Evolutionary conservation across 37 sponge, comb jelly and placozoan species (phyloP), one percentile per base, ranked within the genome.

Genomic region (Beroe forskalii): DNA sequence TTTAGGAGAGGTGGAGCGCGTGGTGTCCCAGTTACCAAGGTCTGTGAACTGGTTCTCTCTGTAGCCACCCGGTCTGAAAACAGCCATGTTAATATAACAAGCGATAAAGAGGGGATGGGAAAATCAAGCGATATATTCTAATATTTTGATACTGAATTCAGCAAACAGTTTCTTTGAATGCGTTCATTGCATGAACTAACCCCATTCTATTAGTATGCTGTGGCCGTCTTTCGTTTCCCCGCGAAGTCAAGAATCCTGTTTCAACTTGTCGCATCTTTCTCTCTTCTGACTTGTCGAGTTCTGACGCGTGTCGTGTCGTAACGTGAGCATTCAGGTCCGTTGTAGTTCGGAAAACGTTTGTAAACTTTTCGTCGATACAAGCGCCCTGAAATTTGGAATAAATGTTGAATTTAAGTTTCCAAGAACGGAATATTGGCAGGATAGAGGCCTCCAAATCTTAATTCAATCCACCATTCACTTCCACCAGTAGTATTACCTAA

Each of bases 311-410:
- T 4, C 48, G 20, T 12, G 41, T 28, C 24, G 86, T 44, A 32
- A 80, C 86, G 31, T 80, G 86, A 1, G 86, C 86, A 22, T 80
- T 32, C 23, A 80, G 60, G 60, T 80, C 86, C n/a, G 41, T 80
- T 28, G 48, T 25, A 20, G 48, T 37, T 44, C 55, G 27, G 55
- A 80, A 80, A 8, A 80, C 86, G 27, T 80, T 80, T 24, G 86
- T 80, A 0, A 80, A 37, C 27, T 80, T 32, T 25, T 80, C 86
- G 4, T 80, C 12, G 1, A 38, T 55, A 41, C 86, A 80, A 1
- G 39, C 55, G 3, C 86, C 86, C 86, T 80, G 86, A 27, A 43
- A 44, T n/a, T n/a, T 9, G 14, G 14, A 55, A 55, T 9, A 55
- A 17, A 17, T 55, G 14, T 55, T 55, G 9, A 55, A 55, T 9